phyloP scores from a whole-genome alignment of 2,113 vertebrate species.

The Cryptomyrus ogoouensis region DNA sequence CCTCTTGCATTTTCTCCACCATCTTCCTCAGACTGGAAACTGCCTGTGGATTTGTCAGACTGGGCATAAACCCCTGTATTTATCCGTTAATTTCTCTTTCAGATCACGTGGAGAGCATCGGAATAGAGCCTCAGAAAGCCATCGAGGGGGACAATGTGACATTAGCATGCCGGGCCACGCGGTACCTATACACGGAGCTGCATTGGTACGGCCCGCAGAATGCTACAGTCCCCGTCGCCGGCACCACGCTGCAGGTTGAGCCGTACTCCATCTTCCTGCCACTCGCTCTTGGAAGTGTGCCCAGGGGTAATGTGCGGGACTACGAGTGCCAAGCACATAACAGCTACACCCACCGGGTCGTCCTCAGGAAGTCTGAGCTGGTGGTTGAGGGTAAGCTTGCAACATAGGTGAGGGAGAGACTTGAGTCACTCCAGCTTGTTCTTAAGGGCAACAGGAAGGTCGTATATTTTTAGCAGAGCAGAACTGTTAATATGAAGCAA shows the following conservation, averaged over 20 bases:
- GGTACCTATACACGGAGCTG: constrained; percentile 68
- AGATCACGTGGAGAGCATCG: constrained; percentile 65
- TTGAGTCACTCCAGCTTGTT: not conserved
- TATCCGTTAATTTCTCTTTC: constrained; percentile 20
- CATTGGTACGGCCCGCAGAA: constrained; percentile 63
- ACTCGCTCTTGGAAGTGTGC: constrained; percentile 62
- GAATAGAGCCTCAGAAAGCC: constrained; percentile 44
- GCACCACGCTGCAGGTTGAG: constrained; percentile 32
- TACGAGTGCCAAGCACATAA: constrained; percentile 69
- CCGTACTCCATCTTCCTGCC: constrained; percentile 63
- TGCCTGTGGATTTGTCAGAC: not conserved
- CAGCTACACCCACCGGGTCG: constrained; percentile 42
- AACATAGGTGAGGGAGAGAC: not conserved
- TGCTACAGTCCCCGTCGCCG: constrained; percentile 26
- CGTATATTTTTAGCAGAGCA: not conserved
- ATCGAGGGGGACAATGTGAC: constrained; percentile 59
- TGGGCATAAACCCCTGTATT: not conserved
- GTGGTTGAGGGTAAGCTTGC: constrained; percentile 61
- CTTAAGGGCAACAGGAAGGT: not conserved
- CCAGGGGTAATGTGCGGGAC: constrained; percentile 47
- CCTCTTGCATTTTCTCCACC: not conserved
- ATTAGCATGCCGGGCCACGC: constrained; percentile 68
- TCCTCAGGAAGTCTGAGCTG: constrained; percentile 53
- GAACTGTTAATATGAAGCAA: not conserved
- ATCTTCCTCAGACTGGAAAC: not conserved